Evolutionary conservation across 2,797 vertebrate genomes (phyloP).

Genomic region (Siniperca undulata): DNA sequence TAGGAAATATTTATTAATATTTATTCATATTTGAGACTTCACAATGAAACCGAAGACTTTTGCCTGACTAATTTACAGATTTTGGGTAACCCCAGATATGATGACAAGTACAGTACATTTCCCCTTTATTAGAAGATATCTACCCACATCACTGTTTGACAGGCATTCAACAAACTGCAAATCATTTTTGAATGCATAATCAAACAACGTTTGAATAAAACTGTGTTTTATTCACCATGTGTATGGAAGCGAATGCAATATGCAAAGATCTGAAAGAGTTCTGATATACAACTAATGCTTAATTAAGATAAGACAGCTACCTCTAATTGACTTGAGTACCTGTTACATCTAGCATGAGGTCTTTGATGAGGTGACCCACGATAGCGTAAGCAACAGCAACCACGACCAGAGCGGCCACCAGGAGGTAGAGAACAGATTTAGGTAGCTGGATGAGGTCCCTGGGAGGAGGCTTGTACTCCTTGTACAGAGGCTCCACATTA

Average conservation of each 20-base stretch:
- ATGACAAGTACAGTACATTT: neutral
- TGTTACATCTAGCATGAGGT: conserved; percentile 88
- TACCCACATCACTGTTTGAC: neutral
- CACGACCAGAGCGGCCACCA: conserved; percentile 86
- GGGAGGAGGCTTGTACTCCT: conserved; percentile 86
- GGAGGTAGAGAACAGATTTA: conserved; percentile 85
- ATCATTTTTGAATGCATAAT: neutral
- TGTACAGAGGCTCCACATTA: conserved; percentile 80
- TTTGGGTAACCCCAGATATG: too few species aligned
- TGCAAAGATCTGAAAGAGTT: neutral
- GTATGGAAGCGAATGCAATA: too few species aligned
- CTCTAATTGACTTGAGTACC: conserved; percentile 73
- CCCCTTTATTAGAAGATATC: neutral
- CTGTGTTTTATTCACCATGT: neutral
- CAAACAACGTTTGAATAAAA: neutral
- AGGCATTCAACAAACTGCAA: neutral
- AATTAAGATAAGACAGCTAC: neutral
- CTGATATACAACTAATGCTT: neutral
- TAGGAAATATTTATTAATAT: neutral
- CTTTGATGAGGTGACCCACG: conserved; percentile 91
- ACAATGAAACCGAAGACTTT: neutral
- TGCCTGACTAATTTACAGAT: neutral
- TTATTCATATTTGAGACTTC: neutral
- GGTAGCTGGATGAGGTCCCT: conserved; percentile 87
- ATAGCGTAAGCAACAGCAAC: conserved; percentile 89